These are phyloP conservation scores for Ganaspis sp. DNA, from an alignment of 1,140 invertebrate genomes.

Conservation along the genomic window DNA sequence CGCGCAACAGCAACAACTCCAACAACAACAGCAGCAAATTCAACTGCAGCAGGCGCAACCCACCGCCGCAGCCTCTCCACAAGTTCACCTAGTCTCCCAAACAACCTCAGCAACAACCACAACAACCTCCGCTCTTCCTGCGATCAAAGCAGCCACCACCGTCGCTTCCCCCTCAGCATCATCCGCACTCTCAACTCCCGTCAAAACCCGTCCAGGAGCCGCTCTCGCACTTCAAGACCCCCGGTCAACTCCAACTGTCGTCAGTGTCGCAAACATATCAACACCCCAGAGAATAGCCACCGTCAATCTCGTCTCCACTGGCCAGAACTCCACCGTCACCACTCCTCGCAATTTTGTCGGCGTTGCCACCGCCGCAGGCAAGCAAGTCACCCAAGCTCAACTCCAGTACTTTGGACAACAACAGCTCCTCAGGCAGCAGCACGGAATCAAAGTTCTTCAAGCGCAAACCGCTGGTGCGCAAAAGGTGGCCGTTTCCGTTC, in stretches of 20 bases:
- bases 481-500: constrained; percentile 67
- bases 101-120: constrained; percentile 57
- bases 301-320: constrained; percentile 64
- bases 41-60: constrained; percentile 58
- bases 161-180: constrained; percentile 53
- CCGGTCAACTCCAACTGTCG: constrained; percentile 63
- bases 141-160: constrained; percentile 62
- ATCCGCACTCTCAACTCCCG: constrained; percentile 59
- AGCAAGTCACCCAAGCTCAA: constrained; percentile 77
- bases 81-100: constrained; percentile 65
- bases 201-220: constrained; percentile 64
- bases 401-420: constrained; percentile 77
- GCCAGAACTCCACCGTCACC: constrained; percentile 59
- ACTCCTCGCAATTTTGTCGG: constrained; percentile 69
- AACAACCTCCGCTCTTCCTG: constrained; percentile 44
- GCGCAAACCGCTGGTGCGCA: constrained; percentile 64
- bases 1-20: constrained; percentile 55
- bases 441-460: constrained; percentile 69
- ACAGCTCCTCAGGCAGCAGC: constrained; percentile 73
- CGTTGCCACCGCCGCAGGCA: constrained; percentile 70
- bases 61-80: constrained; percentile 47
- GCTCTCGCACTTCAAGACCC: constrained; percentile 66
- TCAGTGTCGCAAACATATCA: constrained; percentile 68
- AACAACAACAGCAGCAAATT: constrained; percentile 51
- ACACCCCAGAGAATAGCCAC: constrained; percentile 65